Conservation (phyloP, 2,797 vertebrate genomes). For the Coccyzus lansbergi region DNA sequence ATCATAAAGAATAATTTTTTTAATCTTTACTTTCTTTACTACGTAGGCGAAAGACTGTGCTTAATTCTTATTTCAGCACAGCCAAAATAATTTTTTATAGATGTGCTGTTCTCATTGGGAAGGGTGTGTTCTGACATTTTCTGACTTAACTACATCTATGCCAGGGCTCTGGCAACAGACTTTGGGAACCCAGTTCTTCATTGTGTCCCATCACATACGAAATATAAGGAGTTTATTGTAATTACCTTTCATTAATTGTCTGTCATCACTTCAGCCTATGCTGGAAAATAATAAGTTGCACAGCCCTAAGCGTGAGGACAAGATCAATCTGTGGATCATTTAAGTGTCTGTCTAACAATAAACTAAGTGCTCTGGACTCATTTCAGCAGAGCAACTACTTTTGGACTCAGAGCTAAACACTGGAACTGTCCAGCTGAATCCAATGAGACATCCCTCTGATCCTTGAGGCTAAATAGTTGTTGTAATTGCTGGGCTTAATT, state of each 20-base stretch:
- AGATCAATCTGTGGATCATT: conserved; percentile 34
- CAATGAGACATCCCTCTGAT: neutral
- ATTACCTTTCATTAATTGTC: conserved; percentile 14
- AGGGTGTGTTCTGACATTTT: conserved; percentile 50
- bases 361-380: neutral
- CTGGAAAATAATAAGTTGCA: conserved; percentile 8
- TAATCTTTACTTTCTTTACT: conserved; percentile 10
- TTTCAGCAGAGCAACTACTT: conserved; percentile 8
- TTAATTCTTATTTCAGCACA: conserved; percentile 51
- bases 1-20: neutral
- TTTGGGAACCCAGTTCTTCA: conserved; percentile 46
- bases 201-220: conserved; percentile 3
- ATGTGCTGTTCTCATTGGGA: conserved; percentile 15
- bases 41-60: neutral
- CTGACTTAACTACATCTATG: conserved; percentile 43
- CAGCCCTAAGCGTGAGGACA: neutral
- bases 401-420: neutral
- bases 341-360: neutral
- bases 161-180: conserved; percentile 47
- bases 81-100: neutral
- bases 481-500: conserved; percentile 38
- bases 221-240: conserved; percentile 7
- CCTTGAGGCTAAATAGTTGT: conserved; percentile 48
- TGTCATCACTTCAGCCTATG: conserved; percentile 42
- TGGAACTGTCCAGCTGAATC: conserved; percentile 49